Base-by-base conservation (phyloP, 2,113 vertebrate species). In the Lagopus muta region DNA sequence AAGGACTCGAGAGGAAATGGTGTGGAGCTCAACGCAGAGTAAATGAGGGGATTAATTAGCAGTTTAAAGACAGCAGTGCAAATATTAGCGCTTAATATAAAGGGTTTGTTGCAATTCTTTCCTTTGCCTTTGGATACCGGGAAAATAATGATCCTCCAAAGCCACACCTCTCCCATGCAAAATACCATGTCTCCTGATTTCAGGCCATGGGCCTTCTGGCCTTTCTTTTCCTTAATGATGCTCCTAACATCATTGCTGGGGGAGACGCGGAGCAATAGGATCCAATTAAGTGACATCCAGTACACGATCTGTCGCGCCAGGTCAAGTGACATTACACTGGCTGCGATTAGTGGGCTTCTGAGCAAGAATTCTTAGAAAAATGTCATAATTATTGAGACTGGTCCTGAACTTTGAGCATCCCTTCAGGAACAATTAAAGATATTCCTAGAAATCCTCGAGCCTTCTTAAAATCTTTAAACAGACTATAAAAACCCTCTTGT, bases 121-220 rank as follows among this genome's bases (percentile, higher is more conserved):
- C 77, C 72, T 94, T 83, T 90, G 78, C 79, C 82, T 96, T 83
- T n/a, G 19, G 58, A 79, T 71, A 78, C 92, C 43, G 34, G n/a
- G 13, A 20, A 27, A 73, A 20, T n/a, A 28, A 71, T 13, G 11
- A 57, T 3, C 30, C 30, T 28, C 65, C 60, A 30, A 36, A 77
- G 10, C 2, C 69, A 9, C 40, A 24, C 40, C n/a, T 30, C 25
- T 28, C 28, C 40, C 4, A 0, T 6, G 20, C 1, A 16, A 36
- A 70, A 58, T 7, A 3, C 0, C 0, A 2, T 4, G 2, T 11
- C 48, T 25, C 22, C 42, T 27, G 34, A 13, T 42, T 15, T 60
- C 47, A 18, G 24, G 2, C 17, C 21, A 1, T 2, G n/a, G 57
- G 50, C 38, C 27, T 43, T 62, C 3, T 5, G 60, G 27, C 24